Conservation (phyloP, 2,797 vertebrate genomes). For the Mormyrus hasselquistii region DNA sequence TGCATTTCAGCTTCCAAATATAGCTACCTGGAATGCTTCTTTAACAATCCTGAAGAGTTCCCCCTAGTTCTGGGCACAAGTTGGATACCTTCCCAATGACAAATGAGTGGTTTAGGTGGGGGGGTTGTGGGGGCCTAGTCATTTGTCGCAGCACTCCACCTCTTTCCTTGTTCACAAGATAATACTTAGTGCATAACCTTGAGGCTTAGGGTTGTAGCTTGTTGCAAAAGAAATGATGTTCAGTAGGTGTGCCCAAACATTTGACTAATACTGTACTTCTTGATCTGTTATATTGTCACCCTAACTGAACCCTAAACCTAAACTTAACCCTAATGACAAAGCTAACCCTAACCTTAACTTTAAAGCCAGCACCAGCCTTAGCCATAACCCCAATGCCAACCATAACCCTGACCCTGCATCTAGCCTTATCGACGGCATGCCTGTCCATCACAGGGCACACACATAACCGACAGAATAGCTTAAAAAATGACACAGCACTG, state of each 20-base stretch:
- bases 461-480: neutral
- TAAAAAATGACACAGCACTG: neutral
- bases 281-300: neutral
- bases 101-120: neutral
- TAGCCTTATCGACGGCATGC: neutral
- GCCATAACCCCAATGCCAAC: neutral
- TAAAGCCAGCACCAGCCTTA: neutral
- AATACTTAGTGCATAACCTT: neutral
- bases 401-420: neutral
- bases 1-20: neutral
- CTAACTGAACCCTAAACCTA: neutral
- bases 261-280: neutral
- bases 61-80: neutral
- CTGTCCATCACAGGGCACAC: neutral
- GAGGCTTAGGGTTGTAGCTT: neutral
- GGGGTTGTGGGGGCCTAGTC: neutral
- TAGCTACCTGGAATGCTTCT: neutral
- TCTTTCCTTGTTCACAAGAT: neutral
- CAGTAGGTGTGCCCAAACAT: neutral
- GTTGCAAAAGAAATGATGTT: neutral
- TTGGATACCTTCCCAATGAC: neutral
- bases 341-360: neutral
- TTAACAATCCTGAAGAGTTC: neutral
- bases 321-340: neutral
- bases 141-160: neutral